Conservation (phyloP, 2,113 vertebrate species). For the Cisticola juncidis region DNA sequence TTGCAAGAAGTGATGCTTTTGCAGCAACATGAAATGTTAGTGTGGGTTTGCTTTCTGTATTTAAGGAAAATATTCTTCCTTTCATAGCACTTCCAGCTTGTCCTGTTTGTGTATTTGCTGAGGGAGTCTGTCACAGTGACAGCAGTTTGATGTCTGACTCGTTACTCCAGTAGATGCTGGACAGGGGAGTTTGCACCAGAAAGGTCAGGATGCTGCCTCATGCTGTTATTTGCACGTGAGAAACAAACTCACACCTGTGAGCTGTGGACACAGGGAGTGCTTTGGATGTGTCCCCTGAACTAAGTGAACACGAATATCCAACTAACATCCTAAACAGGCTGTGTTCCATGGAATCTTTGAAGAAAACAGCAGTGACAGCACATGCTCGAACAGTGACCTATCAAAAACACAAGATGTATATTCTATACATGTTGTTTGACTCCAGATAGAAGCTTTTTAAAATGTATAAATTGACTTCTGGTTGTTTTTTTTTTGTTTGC, state of each 20-base stretch:
- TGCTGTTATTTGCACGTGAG: neutral
- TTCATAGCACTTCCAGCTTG: neutral
- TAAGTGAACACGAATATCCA: neutral
- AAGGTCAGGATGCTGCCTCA: neutral
- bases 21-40: neutral
- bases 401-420: neutral
- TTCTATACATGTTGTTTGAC: neutral
- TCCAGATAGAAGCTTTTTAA: neutral
- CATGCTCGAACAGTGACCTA: neutral
- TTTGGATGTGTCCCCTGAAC: neutral
- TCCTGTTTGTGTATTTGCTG: neutral
- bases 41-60: neutral
- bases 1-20: neutral
- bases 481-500: neutral
- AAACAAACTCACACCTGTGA: accelerated
- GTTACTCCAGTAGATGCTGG: neutral
- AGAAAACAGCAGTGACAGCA: neutral
- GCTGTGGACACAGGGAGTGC: neutral
- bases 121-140: neutral
- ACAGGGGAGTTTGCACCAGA: neutral
- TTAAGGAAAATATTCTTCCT: neutral
- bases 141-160: neutral
- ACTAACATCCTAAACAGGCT: neutral
- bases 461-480: neutral
- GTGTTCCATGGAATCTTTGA: neutral